Conservation (phyloP, 2,113 vertebrate species). For the Pungitius pungitius region DNA sequence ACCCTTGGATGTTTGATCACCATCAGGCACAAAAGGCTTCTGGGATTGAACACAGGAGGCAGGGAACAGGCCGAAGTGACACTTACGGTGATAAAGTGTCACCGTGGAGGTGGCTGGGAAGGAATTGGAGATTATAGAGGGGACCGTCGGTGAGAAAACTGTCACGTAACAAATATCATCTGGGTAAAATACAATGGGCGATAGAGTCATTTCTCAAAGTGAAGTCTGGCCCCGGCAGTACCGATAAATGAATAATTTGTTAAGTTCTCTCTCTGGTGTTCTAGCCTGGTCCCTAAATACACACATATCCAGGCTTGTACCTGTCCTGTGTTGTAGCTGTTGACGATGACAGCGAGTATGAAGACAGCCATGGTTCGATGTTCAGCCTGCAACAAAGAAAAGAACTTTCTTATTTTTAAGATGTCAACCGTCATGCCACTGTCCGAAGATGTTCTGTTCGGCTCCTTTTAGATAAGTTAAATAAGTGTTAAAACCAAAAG, state of each 20-base stretch:
- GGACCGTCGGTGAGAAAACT: conserved; percentile 53
- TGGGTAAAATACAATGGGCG: conserved; percentile 42
- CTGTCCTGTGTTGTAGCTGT: conserved; percentile 96
- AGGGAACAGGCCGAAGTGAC: conserved; percentile 43
- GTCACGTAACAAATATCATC: conserved; percentile 62
- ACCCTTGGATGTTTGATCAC: conserved; percentile 44
- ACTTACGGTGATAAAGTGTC: conserved; percentile 61
- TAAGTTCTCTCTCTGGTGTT: conserved; percentile 2
- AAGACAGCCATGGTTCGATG: conserved; percentile 98
- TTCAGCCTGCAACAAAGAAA: conserved; percentile 85
- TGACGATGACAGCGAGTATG: conserved; percentile 97
- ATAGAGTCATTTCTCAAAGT: conserved; percentile 42
- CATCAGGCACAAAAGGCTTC: conserved; percentile 52
- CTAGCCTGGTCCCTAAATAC: background rate
- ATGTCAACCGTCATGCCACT: background rate
- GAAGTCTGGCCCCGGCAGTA: conserved; percentile 37
- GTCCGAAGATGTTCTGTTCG: background rate
- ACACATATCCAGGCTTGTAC: conserved; percentile 67
- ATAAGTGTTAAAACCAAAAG: background rate
- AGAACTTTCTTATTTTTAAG: background rate
- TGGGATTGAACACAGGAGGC: conserved; percentile 48
- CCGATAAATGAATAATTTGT: conserved; percentile 23
- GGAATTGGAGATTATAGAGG: conserved; percentile 45
- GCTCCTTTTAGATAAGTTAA: background rate
- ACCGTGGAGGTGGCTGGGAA: conserved; percentile 37